Conservation (phyloP, 2,888 invertebrate genomes). For the Thysanoteuthis rhombus region DNA sequence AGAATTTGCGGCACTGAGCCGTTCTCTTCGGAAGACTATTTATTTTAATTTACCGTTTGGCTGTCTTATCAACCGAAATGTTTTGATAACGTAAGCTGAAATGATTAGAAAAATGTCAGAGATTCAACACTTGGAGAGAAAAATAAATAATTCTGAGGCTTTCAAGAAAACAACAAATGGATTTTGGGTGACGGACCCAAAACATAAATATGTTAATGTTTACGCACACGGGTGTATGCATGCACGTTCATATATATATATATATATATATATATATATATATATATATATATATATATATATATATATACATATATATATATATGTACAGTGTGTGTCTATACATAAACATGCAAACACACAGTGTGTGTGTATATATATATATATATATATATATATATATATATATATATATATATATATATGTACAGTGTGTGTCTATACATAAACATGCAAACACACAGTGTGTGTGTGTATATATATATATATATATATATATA, state of each 20-base stretch:
- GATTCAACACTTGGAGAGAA: not conserved
- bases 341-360: no score
- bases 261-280: no score
- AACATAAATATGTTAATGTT: not conserved
- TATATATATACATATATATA: no score
- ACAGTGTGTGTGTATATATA: no score
- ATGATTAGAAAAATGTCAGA: not conserved
- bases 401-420: no score
- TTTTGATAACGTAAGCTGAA: not conserved
- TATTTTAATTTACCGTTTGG: not conserved
- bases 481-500: no score
- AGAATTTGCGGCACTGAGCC: not conserved
- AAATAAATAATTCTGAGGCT: not conserved
- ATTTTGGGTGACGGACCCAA: not conserved
- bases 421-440: no score
- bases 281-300: no score
- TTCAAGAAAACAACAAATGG: not conserved
- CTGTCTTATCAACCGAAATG: not conserved
- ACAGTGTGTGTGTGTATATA: no score
- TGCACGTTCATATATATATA: not conserved
- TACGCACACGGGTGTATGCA: not conserved
- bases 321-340: no score
- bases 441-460: no score
- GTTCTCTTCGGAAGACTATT: not conserved
- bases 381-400: no score